Percentiles rank a stretch among this genome's conserved stretches.
Evolutionary conservation across 2,888 invertebrate genomes (phyloP).

Genomic region (Spilarctia lutea): DNA sequence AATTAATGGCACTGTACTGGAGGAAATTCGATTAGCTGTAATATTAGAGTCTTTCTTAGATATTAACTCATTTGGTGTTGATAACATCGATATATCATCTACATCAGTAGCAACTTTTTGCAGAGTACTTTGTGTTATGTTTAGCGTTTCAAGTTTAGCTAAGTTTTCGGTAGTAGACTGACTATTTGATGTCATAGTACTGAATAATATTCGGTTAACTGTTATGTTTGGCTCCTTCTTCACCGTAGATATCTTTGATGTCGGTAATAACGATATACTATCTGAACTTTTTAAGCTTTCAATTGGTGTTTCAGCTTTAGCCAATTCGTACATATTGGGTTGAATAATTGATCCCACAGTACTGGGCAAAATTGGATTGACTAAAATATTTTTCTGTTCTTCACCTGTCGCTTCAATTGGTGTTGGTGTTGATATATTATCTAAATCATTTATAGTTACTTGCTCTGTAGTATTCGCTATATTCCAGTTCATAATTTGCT

Average conservation of each 20-base stretch:
- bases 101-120: not conserved
- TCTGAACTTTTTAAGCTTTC: not conserved
- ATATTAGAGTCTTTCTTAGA: not conserved
- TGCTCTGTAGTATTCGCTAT: conserved; percentile 2
- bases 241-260: not conserved
- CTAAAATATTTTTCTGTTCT: not conserved
- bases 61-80: not conserved
- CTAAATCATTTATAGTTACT: not conserved
- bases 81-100: not conserved
- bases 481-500: not conserved
- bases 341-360: not conserved
- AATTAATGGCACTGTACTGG: not conserved
- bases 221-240: not conserved
- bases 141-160: not conserved
- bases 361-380: not conserved
- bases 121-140: not conserved
- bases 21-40: not conserved
- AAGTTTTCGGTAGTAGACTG: not conserved
- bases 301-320: not conserved
- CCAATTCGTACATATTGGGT: not conserved
- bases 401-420: not conserved
- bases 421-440: not conserved
- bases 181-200: not conserved
- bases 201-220: not conserved
- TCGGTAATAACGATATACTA: not conserved